Conservation (phyloP, 2,797 vertebrate genomes). For the Hephaestus fuliginosus region DNA sequence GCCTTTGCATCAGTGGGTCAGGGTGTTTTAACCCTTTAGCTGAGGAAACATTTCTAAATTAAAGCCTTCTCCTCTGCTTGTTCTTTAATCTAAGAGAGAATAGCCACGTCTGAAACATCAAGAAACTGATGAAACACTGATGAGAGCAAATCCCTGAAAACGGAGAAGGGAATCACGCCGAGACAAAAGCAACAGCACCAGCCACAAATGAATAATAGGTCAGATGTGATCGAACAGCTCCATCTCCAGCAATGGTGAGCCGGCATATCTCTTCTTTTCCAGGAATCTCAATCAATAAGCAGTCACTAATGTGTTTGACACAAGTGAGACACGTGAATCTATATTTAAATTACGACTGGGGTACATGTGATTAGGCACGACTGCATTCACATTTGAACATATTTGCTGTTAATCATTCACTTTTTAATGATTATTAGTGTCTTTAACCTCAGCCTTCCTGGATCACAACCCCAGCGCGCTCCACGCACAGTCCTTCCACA, state of each 20-base stretch:
- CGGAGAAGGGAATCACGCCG: background rate
- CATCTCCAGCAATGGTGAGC: slow-evolving; percentile 65
- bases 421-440: slow-evolving; percentile 24
- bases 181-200: slow-evolving; percentile 62
- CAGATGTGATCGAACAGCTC: slow-evolving; percentile 81
- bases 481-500: slow-evolving; percentile 31
- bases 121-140: background rate
- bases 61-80: background rate
- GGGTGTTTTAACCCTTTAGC: background rate
- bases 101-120: slow-evolving; percentile 4
- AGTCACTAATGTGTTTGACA: slow-evolving; percentile 82
- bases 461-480: slow-evolving; percentile 25
- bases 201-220: slow-evolving; percentile 79
- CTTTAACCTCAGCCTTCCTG: slow-evolving; percentile 34
- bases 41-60: background rate
- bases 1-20: background rate
- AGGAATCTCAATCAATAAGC: slow-evolving; percentile 85
- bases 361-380: slow-evolving; percentile 77
- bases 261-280: slow-evolving; percentile 76
- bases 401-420: slow-evolving; percentile 51
- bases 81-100: background rate
- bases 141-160: slow-evolving; percentile 11
- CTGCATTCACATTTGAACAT: slow-evolving; percentile 47
- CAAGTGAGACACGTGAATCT: slow-evolving; percentile 77
- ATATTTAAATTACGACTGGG: slow-evolving; percentile 81